Evolutionary conservation across 2,113 vertebrate genomes (phyloP), one percentile per base, ranked within the genome.

Genomic region (Callospermophilus lateralis): DNA sequence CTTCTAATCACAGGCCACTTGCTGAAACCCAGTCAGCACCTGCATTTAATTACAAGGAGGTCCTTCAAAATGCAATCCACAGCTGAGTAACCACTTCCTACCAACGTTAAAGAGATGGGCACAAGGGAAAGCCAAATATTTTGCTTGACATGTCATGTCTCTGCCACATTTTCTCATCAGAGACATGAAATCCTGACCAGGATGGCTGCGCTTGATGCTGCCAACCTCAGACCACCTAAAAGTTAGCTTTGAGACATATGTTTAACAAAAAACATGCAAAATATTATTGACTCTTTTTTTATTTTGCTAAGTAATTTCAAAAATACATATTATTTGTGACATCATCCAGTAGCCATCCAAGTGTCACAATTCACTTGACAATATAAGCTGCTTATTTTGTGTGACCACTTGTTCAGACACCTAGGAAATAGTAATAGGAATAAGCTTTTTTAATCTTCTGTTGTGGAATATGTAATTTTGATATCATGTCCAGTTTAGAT

Each of bases 301-400:
- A 45, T 42, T 74, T 78, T 92, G 8, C 53, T 90, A 83, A 58
- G 5, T 55, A 74, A 95, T 76, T 93, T 70, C 74, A 24, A 72
- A 93, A 91, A 80, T 76, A 61, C 89, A 77, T 73, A 4, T 37
- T 80, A 92, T 53, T 80, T 85, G 53, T 90, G 24, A 63, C 17
- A 83, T 85, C 26, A 55, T 37, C 15, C 17, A 91, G 26, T n/a
- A 89, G 73, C 13, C 34, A 74, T 37, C 3, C 28, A 48, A 93
- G 17, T 87, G 28, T 65, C 37, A 77, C 20, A 89, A 55, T 90
- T 91, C 65, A 58, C 24, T 32, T 67, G 53, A 78, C 24, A 84
- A 72, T 2, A 81, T 11, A 72, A 84, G 63, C 83, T 77, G 48
- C 61, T 67, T 8, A 10, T 74, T 93, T 45, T 28, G 11, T 42